phyloP scores from a whole-genome alignment of 23 tunicate genomes.

The Botrylloides violaceus region DNA sequence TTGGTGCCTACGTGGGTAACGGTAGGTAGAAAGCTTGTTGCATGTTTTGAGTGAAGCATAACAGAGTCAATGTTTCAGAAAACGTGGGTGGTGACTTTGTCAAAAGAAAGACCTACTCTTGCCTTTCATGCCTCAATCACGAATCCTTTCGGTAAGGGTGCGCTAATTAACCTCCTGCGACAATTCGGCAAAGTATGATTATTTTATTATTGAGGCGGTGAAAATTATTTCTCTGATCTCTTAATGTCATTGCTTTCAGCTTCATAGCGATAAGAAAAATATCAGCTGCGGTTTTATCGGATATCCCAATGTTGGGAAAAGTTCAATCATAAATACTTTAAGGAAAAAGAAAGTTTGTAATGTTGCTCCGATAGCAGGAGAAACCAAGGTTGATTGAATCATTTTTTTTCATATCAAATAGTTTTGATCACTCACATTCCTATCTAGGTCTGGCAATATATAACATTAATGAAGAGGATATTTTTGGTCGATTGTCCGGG shows the following conservation, averaged over 20 bases:
- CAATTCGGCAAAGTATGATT: constrained; percentile 78
- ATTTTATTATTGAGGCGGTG: not conserved
- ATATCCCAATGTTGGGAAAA: constrained; percentile 95
- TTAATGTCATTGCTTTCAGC: constrained; percentile 21
- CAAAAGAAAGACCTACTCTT: constrained; percentile 89
- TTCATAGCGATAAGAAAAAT: constrained; percentile 80
- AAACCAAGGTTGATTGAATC: constrained; percentile 58
- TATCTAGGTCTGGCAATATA: constrained; percentile 97
- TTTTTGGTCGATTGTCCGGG: constrained; percentile 96
- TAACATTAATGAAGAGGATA: constrained; percentile 77
- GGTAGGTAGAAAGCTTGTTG: constrained; percentile 9
- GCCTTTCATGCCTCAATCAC: constrained; percentile 92
- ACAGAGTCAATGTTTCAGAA: constrained; percentile 41
- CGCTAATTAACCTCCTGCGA: constrained; percentile 70
- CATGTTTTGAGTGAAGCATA: not conserved
- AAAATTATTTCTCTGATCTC: not conserved
- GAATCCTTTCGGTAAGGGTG: constrained; percentile 96
- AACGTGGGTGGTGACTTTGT: constrained; percentile 89
- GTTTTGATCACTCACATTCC: not conserved
- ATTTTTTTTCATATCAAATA: not conserved
- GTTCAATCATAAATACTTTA: constrained; percentile 90
- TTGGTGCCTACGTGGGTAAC: constrained; percentile 91
- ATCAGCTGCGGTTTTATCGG: constrained; percentile 95
- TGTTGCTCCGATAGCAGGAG: constrained; percentile 94
- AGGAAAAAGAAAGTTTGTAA: constrained; percentile 89